Conservation (phyloP, 2,797 vertebrate genomes). For the Aselliscus stoliczkanus region DNA sequence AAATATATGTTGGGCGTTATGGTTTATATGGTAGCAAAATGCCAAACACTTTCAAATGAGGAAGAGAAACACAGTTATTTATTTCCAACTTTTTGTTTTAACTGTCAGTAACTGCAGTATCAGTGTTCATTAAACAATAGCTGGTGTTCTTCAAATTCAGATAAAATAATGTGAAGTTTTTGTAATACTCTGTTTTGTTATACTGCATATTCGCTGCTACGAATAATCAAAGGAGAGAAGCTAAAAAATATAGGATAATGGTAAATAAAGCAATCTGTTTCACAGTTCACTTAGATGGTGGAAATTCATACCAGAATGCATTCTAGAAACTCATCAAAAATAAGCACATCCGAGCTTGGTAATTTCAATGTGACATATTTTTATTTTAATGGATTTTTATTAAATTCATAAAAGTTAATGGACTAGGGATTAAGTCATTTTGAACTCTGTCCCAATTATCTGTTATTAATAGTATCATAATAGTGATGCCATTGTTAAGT, state of each 20-base stretch:
- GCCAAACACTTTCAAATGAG: conserved; percentile 39
- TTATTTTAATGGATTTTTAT: conserved; percentile 74
- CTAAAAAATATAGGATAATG: conserved; percentile 43
- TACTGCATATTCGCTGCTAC: conserved; percentile 53
- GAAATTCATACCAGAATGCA: conserved; percentile 49
- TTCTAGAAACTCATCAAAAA: conserved; percentile 67
- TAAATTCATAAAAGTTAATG: conserved; percentile 79
- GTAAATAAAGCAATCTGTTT: conserved; percentile 71
- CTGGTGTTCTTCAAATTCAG: conserved; percentile 44
- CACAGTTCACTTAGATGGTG: conserved; percentile 68
- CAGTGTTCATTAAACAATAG: conserved; percentile 67
- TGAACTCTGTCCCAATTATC: conserved; percentile 71
- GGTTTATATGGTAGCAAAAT: conserved; percentile 44
- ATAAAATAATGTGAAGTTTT: conserved; percentile 61
- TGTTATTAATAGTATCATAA: conserved; percentile 69
- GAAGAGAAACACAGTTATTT: conserved; percentile 56
- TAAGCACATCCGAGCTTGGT: conserved; percentile 54
- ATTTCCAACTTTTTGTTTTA: conserved; percentile 53
- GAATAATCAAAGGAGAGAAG: conserved; percentile 39
- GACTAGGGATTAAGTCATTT: conserved; percentile 75
- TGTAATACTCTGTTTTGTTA: conserved; percentile 50
- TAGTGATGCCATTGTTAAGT: conserved; percentile 53
- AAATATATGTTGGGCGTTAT: conserved; percentile 7
- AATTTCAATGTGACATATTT: conserved; percentile 68
- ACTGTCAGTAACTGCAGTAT: conserved; percentile 42